phyloP scores from a whole-genome alignment of 2,113 vertebrate genomes.

The Atrichornis clamosus region DNA sequence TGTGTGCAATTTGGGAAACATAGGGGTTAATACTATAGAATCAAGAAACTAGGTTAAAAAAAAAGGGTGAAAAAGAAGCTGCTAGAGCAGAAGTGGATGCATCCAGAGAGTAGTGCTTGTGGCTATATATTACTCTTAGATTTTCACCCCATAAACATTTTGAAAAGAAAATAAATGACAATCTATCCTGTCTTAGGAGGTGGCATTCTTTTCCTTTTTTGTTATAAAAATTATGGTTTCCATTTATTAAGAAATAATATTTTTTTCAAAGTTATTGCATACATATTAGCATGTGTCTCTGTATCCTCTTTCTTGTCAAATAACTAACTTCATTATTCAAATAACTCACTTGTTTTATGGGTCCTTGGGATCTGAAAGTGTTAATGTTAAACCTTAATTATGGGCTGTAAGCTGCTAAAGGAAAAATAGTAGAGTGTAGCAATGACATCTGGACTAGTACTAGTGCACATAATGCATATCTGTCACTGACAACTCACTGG shows the following conservation, averaged over 20 bases:
- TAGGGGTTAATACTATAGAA: constrained; percentile 23
- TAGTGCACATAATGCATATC: constrained; percentile 48
- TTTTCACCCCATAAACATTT: constrained; percentile 16
- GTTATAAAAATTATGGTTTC: constrained; percentile 16
- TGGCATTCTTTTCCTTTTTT: background rate
- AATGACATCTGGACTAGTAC: constrained; percentile 42
- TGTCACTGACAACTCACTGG: constrained; percentile 70
- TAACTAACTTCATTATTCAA: no score
- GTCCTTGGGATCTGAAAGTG: constrained; percentile 24
- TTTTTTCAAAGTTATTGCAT: background rate
- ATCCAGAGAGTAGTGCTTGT: background rate
- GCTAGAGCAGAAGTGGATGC: background rate
- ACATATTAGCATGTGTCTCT: background rate
- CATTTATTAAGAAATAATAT: constrained; percentile 12
- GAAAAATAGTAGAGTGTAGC: constrained; percentile 28
- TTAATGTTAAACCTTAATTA: constrained; percentile 61
- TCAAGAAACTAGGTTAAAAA: background rate
- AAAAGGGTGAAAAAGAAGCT: background rate
- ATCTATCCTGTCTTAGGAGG: constrained; percentile 13
- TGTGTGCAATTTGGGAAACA: background rate
- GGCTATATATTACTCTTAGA: constrained; percentile 26
- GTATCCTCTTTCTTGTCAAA: constrained; percentile 24
- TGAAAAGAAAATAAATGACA: constrained; percentile 37
- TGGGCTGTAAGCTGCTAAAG: constrained; percentile 36
- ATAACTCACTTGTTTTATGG: no score